These are phyloP conservation scores for Heloderma charlesbogerti DNA, from an alignment of 2,113 vertebrate genomes.

Conservation along the genomic window DNA sequence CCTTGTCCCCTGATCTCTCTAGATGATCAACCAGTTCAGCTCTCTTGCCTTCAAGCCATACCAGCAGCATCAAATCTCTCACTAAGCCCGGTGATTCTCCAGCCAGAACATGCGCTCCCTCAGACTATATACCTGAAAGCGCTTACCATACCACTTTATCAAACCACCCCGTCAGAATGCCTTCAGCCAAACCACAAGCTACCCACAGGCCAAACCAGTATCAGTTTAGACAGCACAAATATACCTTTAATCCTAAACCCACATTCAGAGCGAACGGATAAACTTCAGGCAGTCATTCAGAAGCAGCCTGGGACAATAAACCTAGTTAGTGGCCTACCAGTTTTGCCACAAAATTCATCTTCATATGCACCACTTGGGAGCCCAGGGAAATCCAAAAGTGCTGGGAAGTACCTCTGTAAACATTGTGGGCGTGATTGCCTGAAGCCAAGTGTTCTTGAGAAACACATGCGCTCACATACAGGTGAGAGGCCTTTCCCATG, in stretches of 20 bases:
- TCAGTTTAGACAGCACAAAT: slow-evolving; percentile 52
- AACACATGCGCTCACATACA: slow-evolving; percentile 96
- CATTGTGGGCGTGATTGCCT: slow-evolving; percentile 95
- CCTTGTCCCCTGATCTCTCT: not conserved
- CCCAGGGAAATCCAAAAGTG: slow-evolving; percentile 78
- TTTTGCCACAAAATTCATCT: slow-evolving; percentile 70
- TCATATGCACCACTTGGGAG: slow-evolving; percentile 57
- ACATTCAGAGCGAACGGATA: slow-evolving; percentile 51
- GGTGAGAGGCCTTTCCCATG: slow-evolving; percentile 96
- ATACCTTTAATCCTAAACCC: slow-evolving; percentile 76
- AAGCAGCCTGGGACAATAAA: slow-evolving; percentile 86
- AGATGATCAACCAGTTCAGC: slow-evolving; percentile 15
- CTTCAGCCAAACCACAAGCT: slow-evolving; percentile 62
- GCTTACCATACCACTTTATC: slow-evolving; percentile 80
- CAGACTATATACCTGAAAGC: slow-evolving; percentile 87
- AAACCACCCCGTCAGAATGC: slow-evolving; percentile 69
- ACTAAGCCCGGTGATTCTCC: slow-evolving; percentile 40
- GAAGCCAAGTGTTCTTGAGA: slow-evolving; percentile 97
- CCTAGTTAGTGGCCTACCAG: slow-evolving; percentile 82
- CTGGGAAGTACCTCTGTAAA: slow-evolving; percentile 89
- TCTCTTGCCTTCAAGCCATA: slow-evolving; percentile 20
- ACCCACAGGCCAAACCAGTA: slow-evolving; percentile 38
- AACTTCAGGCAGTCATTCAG: slow-evolving; percentile 39
- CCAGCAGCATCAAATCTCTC: slow-evolving; percentile 52
- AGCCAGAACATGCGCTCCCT: slow-evolving; percentile 69